Evolutionary conservation across 2,888 invertebrate species (phyloP).

Genomic region (Drosophila demipolita): DNA sequence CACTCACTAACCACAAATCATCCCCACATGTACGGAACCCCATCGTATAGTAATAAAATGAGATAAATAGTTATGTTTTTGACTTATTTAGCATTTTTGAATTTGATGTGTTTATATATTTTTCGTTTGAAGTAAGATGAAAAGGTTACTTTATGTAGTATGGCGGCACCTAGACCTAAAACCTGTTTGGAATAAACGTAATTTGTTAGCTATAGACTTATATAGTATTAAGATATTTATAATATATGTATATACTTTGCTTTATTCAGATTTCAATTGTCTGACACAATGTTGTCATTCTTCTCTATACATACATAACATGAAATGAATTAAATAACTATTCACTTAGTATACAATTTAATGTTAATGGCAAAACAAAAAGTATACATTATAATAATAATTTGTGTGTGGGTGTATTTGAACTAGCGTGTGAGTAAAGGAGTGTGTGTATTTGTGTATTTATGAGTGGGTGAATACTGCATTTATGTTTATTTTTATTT

Average conservation of each 20-base stretch:
- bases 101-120: background rate
- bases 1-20: constrained; percentile 31
- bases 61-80: background rate
- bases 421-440: constrained; percentile 15
- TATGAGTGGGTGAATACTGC: constrained; percentile 14
- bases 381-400: constrained; percentile 31
- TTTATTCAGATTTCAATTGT: constrained; percentile 67
- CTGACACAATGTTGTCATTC: constrained; percentile 53
- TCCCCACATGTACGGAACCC: background rate
- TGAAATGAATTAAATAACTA: constrained; percentile 68
- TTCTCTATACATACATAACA: constrained; percentile 65
- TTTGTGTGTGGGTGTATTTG: constrained; percentile 20
- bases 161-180: background rate
- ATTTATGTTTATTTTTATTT: constrained; percentile 17
- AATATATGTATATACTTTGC: constrained; percentile 51
- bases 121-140: background rate
- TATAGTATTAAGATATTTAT: background rate
- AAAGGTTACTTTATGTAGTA: background rate
- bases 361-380: constrained; percentile 52
- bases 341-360: constrained; percentile 54
- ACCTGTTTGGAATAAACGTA: background rate
- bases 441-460: constrained; percentile 15
- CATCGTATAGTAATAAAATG: constrained; percentile 1
- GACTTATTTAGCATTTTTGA: background rate
- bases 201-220: background rate